Evolutionary conservation across 1,140 invertebrate species (phyloP).

Genomic region (Nephila pilipes): DNA sequence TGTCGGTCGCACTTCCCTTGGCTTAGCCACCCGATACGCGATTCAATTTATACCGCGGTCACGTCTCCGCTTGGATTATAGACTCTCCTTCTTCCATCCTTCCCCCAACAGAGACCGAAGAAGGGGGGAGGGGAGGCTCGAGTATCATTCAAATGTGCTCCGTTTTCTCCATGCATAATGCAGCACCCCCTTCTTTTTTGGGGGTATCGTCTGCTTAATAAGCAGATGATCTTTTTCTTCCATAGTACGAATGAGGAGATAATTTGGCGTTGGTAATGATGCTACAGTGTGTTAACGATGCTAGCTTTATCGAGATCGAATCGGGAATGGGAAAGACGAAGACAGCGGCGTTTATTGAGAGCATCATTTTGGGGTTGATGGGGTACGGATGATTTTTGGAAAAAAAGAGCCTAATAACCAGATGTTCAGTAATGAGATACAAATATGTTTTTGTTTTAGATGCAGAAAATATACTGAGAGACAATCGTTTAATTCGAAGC

Average conservation of each 20-base stretch:
- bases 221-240: constrained; percentile 11
- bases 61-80: background rate
- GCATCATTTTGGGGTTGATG: background rate
- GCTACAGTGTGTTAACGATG: background rate
- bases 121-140: background rate
- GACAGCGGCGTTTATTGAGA: background rate
- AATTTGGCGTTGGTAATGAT: constrained; percentile 6
- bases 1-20: background rate
- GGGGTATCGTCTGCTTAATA: constrained; percentile 4
- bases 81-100: background rate
- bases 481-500: too few relatives aligned
- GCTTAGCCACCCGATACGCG: background rate
- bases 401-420: background rate
- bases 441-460: too few relatives aligned
- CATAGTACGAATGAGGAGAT: background rate
- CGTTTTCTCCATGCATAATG: background rate
- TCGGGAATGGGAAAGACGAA: background rate
- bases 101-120: background rate
- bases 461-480: too few relatives aligned
- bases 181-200: background rate
- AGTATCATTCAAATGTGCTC: constrained; percentile 6
- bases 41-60: background rate
- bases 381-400: background rate
- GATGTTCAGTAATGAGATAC: too few relatives aligned
- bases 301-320: background rate